A percentile compares a stretch with the other conserved stretches of the same genome.
phyloP scores from a whole-genome alignment of 1,140 invertebrate species.

The Meloidogyne chitwoodi region DNA sequence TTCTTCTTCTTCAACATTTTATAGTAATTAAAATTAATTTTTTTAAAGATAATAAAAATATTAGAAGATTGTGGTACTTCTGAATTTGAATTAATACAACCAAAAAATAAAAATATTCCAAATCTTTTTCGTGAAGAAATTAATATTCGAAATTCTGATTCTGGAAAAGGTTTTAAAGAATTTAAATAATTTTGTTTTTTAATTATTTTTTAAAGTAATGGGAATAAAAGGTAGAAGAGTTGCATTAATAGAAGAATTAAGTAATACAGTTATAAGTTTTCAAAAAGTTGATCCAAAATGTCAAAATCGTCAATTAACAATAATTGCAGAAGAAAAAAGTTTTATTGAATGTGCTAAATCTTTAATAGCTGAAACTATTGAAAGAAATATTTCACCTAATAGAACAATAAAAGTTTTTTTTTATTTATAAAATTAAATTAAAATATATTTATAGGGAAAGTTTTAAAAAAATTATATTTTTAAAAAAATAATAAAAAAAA shows the following conservation, averaged over 20 bases:
- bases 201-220: constrained; percentile 73
- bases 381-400: constrained; percentile 50
- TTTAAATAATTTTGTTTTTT: constrained; percentile 1
- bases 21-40: background rate
- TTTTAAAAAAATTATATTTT: too few species aligned
- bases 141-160: constrained; percentile 40
- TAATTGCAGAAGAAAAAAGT: constrained; percentile 43
- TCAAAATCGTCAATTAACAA: constrained; percentile 46
- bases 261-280: constrained; percentile 93
- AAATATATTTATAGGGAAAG: too few species aligned
- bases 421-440: too few species aligned
- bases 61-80: background rate
- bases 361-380: constrained; percentile 52
- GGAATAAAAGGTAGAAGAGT: constrained; percentile 92
- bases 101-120: constrained; percentile 15
- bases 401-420: constrained; percentile 8
- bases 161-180: constrained; percentile 39
- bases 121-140: constrained; percentile 43
- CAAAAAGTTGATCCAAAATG: constrained; percentile 71
- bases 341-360: constrained; percentile 45
- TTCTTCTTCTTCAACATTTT: background rate
- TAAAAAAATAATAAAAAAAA: too few species aligned
- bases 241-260: constrained; percentile 94
- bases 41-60: background rate
- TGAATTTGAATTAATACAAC: background rate